Evolutionary conservation across 1,140 invertebrate species (phyloP).

Genomic region (Procambarus clarkii): DNA sequence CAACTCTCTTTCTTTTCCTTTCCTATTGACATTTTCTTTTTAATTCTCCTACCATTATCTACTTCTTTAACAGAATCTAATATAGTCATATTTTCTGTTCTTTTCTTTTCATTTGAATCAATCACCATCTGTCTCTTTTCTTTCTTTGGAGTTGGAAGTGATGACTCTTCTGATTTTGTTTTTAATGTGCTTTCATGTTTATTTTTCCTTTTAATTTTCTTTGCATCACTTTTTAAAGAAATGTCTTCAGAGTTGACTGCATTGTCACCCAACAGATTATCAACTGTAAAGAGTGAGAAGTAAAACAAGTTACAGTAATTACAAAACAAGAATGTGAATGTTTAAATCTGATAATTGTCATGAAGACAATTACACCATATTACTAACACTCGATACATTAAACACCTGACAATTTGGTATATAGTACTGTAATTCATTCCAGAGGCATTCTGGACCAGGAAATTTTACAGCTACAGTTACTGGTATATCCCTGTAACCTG

Average conservation of each 20-base stretch:
- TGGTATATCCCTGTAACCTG: too few species aligned
- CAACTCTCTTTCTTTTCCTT: not conserved
- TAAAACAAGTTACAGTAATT: not conserved
- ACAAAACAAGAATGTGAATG: not conserved
- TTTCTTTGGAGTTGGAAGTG: not conserved
- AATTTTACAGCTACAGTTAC: too few species aligned
- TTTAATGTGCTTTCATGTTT: not conserved
- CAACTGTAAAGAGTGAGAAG: not conserved
- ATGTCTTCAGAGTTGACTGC: not conserved
- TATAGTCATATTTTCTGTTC: not conserved
- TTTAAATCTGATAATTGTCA: too few species aligned
- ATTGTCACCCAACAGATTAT: not conserved
- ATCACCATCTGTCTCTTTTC: not conserved
- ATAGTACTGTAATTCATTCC: too few species aligned
- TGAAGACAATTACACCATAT: too few species aligned
- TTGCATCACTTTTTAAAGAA: not conserved
- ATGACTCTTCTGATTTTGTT: not conserved
- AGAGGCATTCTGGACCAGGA: too few species aligned
- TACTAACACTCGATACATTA: too few species aligned
- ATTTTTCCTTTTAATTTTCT: not conserved
- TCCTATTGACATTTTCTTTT: not conserved
- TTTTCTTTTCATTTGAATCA: not conserved
- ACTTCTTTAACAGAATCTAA: not conserved
- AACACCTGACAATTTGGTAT: too few species aligned
- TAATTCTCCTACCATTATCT: not conserved